A percentile compares a stretch with the other conserved stretches of the same genome.
Evolutionary conservation across 2,797 vertebrate genomes (phyloP).

Genomic region (Hypotaenidia okinawae): DNA sequence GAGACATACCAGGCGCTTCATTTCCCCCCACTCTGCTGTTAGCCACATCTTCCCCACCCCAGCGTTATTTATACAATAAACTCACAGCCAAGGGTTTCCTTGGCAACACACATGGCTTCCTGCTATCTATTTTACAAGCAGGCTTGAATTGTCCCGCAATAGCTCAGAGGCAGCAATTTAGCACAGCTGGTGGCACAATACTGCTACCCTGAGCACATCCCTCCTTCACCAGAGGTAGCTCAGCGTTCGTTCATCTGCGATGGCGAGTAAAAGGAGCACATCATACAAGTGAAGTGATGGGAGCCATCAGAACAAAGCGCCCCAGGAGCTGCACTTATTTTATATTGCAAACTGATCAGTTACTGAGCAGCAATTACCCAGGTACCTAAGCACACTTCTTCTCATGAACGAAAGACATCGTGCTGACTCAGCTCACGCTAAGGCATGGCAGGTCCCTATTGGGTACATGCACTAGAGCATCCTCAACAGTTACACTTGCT

Average conservation of each 20-base stretch:
- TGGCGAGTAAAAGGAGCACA: background rate
- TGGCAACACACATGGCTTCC: conserved; percentile 61
- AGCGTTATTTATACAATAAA: conserved; percentile 50
- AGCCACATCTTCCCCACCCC: background rate
- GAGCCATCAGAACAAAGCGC: conserved; percentile 8
- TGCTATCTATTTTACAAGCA: conserved; percentile 68
- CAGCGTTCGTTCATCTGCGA: conserved; percentile 24
- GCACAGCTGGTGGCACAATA: conserved; percentile 67
- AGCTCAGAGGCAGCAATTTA: conserved; percentile 63
- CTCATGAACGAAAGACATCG: conserved; percentile 19
- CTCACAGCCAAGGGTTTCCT: conserved; percentile 44
- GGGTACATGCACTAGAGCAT: background rate
- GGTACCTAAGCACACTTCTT: background rate
- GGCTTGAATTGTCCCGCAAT: conserved; percentile 31
- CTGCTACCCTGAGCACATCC: conserved; percentile 10
- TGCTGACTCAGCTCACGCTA: background rate
- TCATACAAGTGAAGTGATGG: background rate
- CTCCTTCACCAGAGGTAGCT: conserved; percentile 42
- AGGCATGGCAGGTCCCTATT: background rate
- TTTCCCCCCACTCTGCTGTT: background rate
- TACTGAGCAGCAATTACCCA: background rate
- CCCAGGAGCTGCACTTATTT: background rate
- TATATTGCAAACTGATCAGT: conserved; percentile 10
- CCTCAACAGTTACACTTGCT: background rate
- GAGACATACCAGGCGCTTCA: background rate